Base-by-base conservation (phyloP, 2,113 vertebrate genomes). In the Coracopsis vasa region DNA sequence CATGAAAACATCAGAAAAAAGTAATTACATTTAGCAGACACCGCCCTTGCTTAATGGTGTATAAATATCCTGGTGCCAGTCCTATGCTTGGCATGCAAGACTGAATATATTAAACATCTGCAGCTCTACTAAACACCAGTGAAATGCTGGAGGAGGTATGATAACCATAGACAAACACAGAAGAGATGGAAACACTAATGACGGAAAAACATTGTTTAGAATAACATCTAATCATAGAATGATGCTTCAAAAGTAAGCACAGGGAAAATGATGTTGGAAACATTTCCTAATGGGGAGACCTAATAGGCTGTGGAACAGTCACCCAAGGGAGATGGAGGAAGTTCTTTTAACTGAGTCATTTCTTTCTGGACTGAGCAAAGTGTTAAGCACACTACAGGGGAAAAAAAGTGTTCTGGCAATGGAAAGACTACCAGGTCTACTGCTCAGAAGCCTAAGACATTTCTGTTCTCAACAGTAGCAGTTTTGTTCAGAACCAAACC, bases 291-390 rank as follows among this genome's bases (percentile, higher is more conserved):
- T 0, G 3, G 47, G 78, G 72, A 87, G 13, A 85, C 51, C 56
- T 58, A 78, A 73, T 4, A 92, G 50, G 28, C 50, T 91, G 50
- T 86, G 81, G 75, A 82, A 91, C 84, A 91, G 77, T 93, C 27
- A 88, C 83, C 73, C 80, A 70, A 70, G 75, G 69, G 80, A 92
- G 29, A 86, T 19, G 62, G 77, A 91, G 77, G 54, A 89, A 90
- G 69, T 71, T 48, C 58, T 90, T 92, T 61, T 81, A 54, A 53
- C 86, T 90, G 92, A 97, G 93, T 97, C 45, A 94, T 77, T 90
- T 85, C n/a, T 88, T 91, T 92, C 82, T 89, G 94, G 90, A 87
- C 54, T 33, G 47, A 23, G 66, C 6, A n/a, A 94, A 90, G 66
- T 8, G 44, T 50, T 87, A 92, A 94, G 83, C 14, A 72, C 29